phyloP scores from a whole-genome alignment of 2,113 vertebrate genomes.

The Dicaeum eximium region DNA sequence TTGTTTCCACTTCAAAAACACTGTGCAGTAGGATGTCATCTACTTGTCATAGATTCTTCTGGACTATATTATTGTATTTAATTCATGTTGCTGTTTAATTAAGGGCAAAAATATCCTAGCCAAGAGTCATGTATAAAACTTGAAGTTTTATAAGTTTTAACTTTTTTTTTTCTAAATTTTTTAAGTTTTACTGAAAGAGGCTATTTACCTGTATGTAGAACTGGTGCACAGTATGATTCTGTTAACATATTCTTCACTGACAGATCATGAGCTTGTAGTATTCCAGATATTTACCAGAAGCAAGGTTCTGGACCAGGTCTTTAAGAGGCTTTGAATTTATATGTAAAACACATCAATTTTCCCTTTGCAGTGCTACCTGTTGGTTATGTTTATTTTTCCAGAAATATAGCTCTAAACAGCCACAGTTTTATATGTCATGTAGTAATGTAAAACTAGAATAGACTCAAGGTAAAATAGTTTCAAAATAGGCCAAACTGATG shows the following conservation, averaged over 20 bases:
- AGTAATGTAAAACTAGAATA: not conserved
- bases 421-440: not conserved
- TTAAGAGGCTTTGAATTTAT: not conserved
- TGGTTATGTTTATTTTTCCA: not conserved
- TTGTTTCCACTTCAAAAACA: not conserved
- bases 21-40: not conserved
- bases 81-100: not conserved
- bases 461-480: not conserved
- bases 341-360: not conserved
- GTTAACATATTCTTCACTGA: not conserved
- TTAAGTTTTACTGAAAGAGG: not conserved
- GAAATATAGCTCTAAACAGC: not conserved
- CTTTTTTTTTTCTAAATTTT: not conserved
- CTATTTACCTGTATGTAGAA: not conserved
- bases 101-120: not conserved
- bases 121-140: not conserved
- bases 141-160: not conserved
- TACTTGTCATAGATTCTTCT: not conserved
- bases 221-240: not conserved
- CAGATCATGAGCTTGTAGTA: not conserved
- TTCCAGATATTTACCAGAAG: not conserved
- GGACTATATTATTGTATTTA: not conserved
- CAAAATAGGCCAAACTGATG: not conserved
- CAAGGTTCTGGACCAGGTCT: not conserved
- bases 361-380: fast-evolving